A percentile compares a stretch with the other conserved stretches of the same genome.
phyloP scores from a whole-genome alignment of 2,888 invertebrate species.

The Prosapia bicincta region DNA sequence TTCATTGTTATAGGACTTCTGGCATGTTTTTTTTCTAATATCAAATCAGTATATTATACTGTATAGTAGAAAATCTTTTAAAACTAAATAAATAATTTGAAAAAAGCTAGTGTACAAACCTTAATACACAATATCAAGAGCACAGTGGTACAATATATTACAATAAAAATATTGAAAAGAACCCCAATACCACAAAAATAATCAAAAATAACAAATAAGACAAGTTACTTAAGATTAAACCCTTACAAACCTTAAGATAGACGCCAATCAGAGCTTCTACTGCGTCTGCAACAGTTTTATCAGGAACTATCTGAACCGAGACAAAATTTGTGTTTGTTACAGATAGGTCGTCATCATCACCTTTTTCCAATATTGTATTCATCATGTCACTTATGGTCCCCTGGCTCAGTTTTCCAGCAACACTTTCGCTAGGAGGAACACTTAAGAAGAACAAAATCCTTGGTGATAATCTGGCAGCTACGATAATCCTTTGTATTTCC shows the following conservation, averaged over 20 bases:
- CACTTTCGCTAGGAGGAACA: neutral
- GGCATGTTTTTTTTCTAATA: too few species aligned
- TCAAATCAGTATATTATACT: too few species aligned
- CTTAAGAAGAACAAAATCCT: neutral
- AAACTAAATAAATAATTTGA: conserved; percentile 11
- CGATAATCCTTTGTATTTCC: neutral
- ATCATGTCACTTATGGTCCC: neutral
- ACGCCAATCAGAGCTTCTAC: conserved; percentile 84
- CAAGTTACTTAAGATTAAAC: too few species aligned
- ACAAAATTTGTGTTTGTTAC: conserved; percentile 5
- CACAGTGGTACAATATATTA: too few species aligned
- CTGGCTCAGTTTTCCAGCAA: neutral
- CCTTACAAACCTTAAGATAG: conserved; percentile 54
- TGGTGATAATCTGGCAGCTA: neutral
- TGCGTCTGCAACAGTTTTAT: conserved; percentile 74
- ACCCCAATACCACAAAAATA: too few species aligned
- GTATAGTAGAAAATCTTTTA: neutral
- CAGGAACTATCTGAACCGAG: conserved; percentile 49
- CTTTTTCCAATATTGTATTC: neutral
- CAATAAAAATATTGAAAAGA: too few species aligned
- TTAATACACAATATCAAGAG: too few species aligned
- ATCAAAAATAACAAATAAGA: too few species aligned
- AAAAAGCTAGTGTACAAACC: conserved; percentile 37
- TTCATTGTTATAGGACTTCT: too few species aligned
- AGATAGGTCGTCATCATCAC: neutral